phyloP scores from a whole-genome alignment of 2,113 vertebrate species.

The Cinclus mexicanus region DNA sequence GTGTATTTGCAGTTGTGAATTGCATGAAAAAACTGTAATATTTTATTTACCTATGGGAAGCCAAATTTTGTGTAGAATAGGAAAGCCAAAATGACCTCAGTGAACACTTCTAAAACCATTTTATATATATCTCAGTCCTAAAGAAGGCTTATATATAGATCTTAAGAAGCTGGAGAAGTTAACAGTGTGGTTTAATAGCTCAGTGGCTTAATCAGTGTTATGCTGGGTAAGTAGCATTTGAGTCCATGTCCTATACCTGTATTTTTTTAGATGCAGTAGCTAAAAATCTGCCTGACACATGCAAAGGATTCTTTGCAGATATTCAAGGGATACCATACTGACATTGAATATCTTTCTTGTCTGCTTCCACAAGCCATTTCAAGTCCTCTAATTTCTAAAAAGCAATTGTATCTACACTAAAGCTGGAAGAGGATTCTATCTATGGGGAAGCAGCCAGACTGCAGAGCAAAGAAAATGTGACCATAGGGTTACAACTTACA shows the following conservation, averaged over 20 bases:
- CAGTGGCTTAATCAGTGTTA: neutral
- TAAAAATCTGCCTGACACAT: neutral
- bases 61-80: neutral
- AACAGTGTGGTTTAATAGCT: neutral
- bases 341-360: neutral
- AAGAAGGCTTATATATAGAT: slow-evolving; percentile 17
- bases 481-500: neutral
- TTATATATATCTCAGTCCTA: neutral
- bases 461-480: neutral
- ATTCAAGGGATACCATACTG: neutral
- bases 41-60: neutral
- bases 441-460: neutral
- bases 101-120: neutral
- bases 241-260: neutral
- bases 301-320: neutral
- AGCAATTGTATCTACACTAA: neutral
- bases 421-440: neutral
- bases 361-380: neutral
- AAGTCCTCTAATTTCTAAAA: neutral
- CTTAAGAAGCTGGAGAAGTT: neutral
- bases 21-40: neutral
- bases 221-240: neutral
- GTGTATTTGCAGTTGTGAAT: neutral
- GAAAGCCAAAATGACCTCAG: neutral
- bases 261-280: neutral